Percentiles rank a stretch among this genome's conserved stretches.
phyloP scores from a whole-genome alignment of 2,113 vertebrate species.

The Blennius ocellaris region DNA sequence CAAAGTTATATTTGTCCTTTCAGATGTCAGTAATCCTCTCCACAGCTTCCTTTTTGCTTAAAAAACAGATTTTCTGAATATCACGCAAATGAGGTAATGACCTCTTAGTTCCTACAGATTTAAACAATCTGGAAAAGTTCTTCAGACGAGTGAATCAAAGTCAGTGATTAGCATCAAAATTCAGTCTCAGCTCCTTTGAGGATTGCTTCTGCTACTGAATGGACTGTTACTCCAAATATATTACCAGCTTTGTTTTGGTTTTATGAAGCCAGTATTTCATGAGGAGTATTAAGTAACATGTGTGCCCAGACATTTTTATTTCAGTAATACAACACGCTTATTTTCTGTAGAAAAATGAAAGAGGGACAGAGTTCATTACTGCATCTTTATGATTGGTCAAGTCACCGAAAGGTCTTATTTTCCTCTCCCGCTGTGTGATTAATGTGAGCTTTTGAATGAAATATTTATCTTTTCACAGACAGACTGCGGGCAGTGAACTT shows the following conservation, averaged over 20 bases:
- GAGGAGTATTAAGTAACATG: constrained; percentile 54
- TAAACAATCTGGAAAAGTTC: constrained; percentile 36
- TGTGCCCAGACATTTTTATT: constrained; percentile 61
- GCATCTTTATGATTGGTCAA: constrained; percentile 3
- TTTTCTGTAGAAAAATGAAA: constrained; percentile 37
- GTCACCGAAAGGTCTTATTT: constrained; percentile 32
- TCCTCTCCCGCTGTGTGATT: constrained; percentile 23
- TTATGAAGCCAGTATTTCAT: constrained; percentile 56
- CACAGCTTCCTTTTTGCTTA: not conserved
- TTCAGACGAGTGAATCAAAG: constrained; percentile 13
- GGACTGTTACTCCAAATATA: constrained; percentile 38
- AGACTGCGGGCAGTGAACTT: constrained; percentile 11
- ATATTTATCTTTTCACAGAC: constrained; percentile 27
- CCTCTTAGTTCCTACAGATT: not conserved
- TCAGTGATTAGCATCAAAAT: constrained; percentile 19
- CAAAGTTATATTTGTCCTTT: constrained; percentile 6
- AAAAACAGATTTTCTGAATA: constrained; percentile 1
- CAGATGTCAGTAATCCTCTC: constrained; percentile 30
- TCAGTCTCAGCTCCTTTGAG: constrained; percentile 14
- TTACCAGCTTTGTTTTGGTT: constrained; percentile 56
- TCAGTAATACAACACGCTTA: constrained; percentile 59
- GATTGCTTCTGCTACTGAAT: constrained; percentile 42
- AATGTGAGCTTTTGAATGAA: constrained; percentile 40
- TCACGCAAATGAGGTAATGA: constrained; percentile 10
- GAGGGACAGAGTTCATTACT: constrained; percentile 19